Evolutionary conservation across 2,888 invertebrate genomes (phyloP).

Genomic region (Xestia sexstrigata): DNA sequence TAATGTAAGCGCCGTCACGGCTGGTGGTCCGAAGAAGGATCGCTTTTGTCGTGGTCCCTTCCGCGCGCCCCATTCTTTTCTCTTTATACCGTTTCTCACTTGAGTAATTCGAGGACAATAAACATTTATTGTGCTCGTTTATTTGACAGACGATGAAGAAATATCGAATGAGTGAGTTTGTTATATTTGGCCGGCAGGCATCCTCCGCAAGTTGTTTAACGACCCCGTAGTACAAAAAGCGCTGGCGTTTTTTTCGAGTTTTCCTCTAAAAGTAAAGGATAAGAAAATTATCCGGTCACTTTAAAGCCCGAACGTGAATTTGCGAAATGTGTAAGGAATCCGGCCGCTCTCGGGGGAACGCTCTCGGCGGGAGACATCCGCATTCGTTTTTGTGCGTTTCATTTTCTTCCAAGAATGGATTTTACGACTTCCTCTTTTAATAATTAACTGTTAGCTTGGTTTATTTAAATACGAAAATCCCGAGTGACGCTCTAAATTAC

Average conservation of each 20-base stretch:
- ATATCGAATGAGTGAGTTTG: slow-evolving; percentile 86
- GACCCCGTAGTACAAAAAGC: slow-evolving; percentile 75
- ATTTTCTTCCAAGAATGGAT: slow-evolving; percentile 81
- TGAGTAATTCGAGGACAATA: slow-evolving; percentile 90
- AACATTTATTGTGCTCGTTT: slow-evolving; percentile 89
- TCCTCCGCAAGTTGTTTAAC: slow-evolving; percentile 77
- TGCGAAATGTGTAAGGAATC: slow-evolving; percentile 79
- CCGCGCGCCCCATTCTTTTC: slow-evolving; percentile 88
- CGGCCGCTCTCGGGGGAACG: slow-evolving; percentile 72
- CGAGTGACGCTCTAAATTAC: slow-evolving; percentile 59
- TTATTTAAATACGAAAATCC: slow-evolving; percentile 66
- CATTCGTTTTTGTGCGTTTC: slow-evolving; percentile 82
- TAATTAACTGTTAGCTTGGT: slow-evolving; percentile 78
- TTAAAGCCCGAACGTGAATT: slow-evolving; percentile 78
- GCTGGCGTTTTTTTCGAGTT: slow-evolving; percentile 67
- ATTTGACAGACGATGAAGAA: slow-evolving; percentile 89
- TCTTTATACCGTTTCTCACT: slow-evolving; percentile 89
- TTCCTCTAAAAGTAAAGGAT: slow-evolving; percentile 72
- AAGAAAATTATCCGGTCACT: slow-evolving; percentile 79
- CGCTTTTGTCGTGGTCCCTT: slow-evolving; percentile 89
- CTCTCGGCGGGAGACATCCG: slow-evolving; percentile 77
- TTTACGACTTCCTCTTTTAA: slow-evolving; percentile 83
- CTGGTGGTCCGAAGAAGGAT: slow-evolving; percentile 89
- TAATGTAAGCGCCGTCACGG: slow-evolving; percentile 90
- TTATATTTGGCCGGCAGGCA: slow-evolving; percentile 78